Evolutionary conservation across 2,113 vertebrate species (phyloP).

Genomic region (Pampusana beccarii): DNA sequence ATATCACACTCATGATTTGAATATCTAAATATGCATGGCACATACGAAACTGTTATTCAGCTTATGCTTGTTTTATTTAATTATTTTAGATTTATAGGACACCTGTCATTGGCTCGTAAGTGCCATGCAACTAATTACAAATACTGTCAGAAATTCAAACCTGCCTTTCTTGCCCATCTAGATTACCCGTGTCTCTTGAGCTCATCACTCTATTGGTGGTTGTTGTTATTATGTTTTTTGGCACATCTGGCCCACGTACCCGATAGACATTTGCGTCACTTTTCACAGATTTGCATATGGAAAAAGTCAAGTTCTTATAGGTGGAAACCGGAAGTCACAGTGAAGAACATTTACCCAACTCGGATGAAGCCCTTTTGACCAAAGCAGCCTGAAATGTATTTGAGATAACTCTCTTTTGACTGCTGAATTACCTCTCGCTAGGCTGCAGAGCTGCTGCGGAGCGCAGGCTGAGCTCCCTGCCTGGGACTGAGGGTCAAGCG

Average conservation of each 20-base stretch:
- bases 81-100: conserved; percentile 6
- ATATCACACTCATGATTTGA: not conserved
- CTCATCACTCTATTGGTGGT: not conserved
- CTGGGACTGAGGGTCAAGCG: not conserved
- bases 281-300: not conserved
- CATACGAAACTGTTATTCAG: not conserved
- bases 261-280: not conserved
- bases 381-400: not conserved
- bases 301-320: not conserved
- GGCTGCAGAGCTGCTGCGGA: not conserved
- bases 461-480: not conserved
- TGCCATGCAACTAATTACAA: not conserved
- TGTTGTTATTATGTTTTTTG: too few species aligned
- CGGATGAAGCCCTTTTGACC: not conserved
- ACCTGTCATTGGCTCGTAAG: not conserved
- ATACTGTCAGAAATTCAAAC: not conserved
- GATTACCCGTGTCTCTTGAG: not conserved
- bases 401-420: not conserved
- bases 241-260: too few species aligned
- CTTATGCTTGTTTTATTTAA: conserved; percentile 17
- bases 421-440: not conserved
- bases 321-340: not conserved
- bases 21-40: not conserved
- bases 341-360: not conserved
- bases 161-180: not conserved